Percentiles rank a stretch among this genome's conserved stretches.
phyloP scores from a whole-genome alignment of 1,140 invertebrate genomes.

The Neuroterus valhalla region DNA sequence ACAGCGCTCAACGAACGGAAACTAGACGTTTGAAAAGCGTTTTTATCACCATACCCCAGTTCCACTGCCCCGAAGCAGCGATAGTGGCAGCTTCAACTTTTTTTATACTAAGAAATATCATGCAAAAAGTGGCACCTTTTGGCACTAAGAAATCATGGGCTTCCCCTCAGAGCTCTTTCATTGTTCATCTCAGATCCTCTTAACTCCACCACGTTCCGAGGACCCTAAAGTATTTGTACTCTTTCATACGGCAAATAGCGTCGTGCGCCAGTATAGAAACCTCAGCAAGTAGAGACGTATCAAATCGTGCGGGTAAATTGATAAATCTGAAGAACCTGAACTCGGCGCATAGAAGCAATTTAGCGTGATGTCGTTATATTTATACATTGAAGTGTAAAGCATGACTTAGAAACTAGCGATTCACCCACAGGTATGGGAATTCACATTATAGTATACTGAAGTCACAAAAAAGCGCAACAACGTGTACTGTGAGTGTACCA shows the following conservation, averaged over 20 bases:
- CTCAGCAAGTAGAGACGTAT: constrained; percentile 29
- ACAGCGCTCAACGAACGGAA: constrained; percentile 76
- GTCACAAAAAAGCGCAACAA: constrained; percentile 47
- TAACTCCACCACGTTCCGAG: not conserved
- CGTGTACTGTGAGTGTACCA: constrained; percentile 63
- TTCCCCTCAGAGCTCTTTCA: constrained; percentile 17
- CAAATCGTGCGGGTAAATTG: constrained; percentile 11
- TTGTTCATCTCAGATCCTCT: not conserved
- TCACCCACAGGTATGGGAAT: constrained; percentile 40
- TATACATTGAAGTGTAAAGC: constrained; percentile 31
- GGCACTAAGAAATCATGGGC: constrained; percentile 38
- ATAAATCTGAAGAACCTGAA: not conserved
- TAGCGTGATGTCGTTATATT: constrained; percentile 19
- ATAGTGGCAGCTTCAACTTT: constrained; percentile 63
- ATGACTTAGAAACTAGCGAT: constrained; percentile 25
- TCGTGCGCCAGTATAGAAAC: constrained; percentile 16
- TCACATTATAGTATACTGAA: constrained; percentile 44
- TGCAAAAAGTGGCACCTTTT: constrained; percentile 41
- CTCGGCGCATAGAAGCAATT: constrained; percentile 9
- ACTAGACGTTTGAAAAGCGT: constrained; percentile 64
- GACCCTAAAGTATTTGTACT: constrained; percentile 14
- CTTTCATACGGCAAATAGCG: constrained; percentile 44
- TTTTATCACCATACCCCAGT: constrained; percentile 61
- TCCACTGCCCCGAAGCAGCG: constrained; percentile 69
- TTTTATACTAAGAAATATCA: constrained; percentile 67